phyloP scores from a whole-genome alignment of 2,113 vertebrate species.

The Pelobates fuscus region DNA sequence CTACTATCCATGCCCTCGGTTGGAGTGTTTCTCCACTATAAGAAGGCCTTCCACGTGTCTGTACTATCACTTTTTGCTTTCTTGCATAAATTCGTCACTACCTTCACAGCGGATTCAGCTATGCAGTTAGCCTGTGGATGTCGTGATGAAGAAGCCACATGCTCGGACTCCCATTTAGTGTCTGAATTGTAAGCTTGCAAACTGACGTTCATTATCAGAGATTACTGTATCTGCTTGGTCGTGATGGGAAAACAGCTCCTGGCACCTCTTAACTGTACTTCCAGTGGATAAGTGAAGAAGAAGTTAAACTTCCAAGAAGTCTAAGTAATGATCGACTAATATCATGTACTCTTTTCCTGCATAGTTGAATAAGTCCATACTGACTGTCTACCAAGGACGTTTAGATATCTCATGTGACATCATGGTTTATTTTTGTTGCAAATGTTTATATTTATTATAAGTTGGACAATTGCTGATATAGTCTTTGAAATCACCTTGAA shows the following conservation, averaged over 20 bases:
- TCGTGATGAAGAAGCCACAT: slow-evolving; percentile 21
- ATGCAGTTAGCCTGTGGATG: slow-evolving; percentile 25
- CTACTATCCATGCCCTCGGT: slow-evolving; percentile 12
- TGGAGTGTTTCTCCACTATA: slow-evolving; percentile 32
- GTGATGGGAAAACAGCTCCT: no score
- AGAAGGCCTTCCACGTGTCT: slow-evolving; percentile 22
- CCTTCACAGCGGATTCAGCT: slow-evolving; percentile 1
- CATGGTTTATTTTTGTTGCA: no score
- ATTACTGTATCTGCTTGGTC: not conserved
- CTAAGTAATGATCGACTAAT: no score
- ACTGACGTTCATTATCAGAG: no score
- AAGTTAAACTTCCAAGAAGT: no score
- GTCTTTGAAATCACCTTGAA: slow-evolving; percentile 37
- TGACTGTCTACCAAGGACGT: slow-evolving; percentile 37
- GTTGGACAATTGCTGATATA: no score
- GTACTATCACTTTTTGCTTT: slow-evolving; percentile 16
- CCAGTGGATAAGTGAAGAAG: no score
- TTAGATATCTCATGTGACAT: slow-evolving; percentile 15
- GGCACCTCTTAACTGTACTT: no score
- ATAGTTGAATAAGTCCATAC: slow-evolving; percentile 21
- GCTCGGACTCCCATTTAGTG: slow-evolving; percentile 31
- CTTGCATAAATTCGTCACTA: slow-evolving; percentile 9
- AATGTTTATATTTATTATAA: no score
- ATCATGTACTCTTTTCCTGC: no score
- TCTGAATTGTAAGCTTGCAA: not conserved